phyloP scores from a whole-genome alignment of 1,140 invertebrate genomes.

The Drosophila setifemur region DNA sequence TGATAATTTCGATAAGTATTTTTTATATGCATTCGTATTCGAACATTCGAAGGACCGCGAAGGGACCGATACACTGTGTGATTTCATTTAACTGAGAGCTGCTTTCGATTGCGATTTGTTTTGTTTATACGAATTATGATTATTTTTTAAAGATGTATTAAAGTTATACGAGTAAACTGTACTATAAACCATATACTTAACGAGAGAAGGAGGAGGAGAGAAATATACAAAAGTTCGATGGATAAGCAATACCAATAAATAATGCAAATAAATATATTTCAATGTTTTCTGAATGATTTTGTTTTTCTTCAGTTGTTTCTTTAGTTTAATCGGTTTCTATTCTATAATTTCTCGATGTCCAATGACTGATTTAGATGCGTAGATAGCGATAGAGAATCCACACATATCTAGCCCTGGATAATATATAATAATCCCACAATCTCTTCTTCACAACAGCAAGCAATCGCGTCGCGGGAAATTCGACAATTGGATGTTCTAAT shows the following conservation, averaged over 20 bases:
- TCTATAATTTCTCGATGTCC: not conserved
- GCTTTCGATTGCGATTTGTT: slow-evolving; percentile 74
- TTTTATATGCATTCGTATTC: slow-evolving; percentile 57
- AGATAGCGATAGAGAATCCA: slow-evolving; percentile 34
- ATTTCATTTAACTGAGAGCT: slow-evolving; percentile 67
- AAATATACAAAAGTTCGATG: slow-evolving; percentile 57
- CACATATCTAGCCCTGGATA: slow-evolving; percentile 17
- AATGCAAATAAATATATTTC: slow-evolving; percentile 73
- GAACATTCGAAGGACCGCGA: not conserved
- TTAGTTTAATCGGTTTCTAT: slow-evolving; percentile 13
- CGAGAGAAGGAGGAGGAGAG: slow-evolving; percentile 9
- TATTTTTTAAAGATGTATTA: slow-evolving; percentile 77
- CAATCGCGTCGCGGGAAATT: slow-evolving; percentile 75
- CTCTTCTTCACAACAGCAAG: slow-evolving; percentile 60
- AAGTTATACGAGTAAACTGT: slow-evolving; percentile 72
- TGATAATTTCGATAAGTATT: slow-evolving; percentile 73
- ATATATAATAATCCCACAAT: slow-evolving; percentile 48
- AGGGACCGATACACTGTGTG: slow-evolving; percentile 39
- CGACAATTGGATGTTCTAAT: slow-evolving; percentile 80
- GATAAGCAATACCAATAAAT: slow-evolving; percentile 68
- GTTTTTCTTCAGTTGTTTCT: slow-evolving; percentile 30
- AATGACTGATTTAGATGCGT: slow-evolving; percentile 17
- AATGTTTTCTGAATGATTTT: slow-evolving; percentile 49
- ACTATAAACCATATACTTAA: slow-evolving; percentile 62
- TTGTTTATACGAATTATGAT: slow-evolving; percentile 75